phyloP scores from a whole-genome alignment of 2,888 invertebrate species.

The Cephonodes hylas region DNA sequence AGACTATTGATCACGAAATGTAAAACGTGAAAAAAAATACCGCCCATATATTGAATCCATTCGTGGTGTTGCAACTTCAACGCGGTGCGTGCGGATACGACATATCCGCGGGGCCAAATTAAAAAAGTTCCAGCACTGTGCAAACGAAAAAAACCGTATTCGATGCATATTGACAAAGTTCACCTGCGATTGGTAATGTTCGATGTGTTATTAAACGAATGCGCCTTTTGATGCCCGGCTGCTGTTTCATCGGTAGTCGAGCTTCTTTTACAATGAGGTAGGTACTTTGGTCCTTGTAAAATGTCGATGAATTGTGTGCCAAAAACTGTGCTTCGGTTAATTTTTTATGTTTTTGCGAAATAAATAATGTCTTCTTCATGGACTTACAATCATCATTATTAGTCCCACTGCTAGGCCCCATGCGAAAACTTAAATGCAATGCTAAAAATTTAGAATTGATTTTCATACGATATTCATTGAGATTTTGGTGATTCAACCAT shows the following conservation, averaged over 20 bases:
- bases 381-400: too few species aligned
- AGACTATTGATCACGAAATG: not conserved
- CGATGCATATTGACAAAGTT: slow-evolving; percentile 22
- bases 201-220: not conserved
- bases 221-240: not conserved
- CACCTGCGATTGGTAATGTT: slow-evolving; percentile 12
- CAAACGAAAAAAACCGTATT: slow-evolving; percentile 39
- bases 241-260: not conserved
- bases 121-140: slow-evolving; percentile 65
- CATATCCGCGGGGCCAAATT: slow-evolving; percentile 45
- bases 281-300: not conserved
- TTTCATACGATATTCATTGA: too few species aligned
- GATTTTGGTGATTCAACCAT: too few species aligned
- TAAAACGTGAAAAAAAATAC: not conserved
- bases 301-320: too few species aligned
- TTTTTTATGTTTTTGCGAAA: too few species aligned
- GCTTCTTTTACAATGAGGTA: not conserved
- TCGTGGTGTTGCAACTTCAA: not conserved
- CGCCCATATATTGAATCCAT: not conserved
- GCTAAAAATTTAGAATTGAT: too few species aligned
- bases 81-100: slow-evolving; percentile 18
- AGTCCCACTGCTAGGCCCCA: too few species aligned
- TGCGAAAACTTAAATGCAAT: too few species aligned
- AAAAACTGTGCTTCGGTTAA: too few species aligned
- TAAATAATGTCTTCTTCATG: too few species aligned